phyloP scores from a whole-genome alignment of 2,888 invertebrate genomes.

The Drosophila infuscata region DNA sequence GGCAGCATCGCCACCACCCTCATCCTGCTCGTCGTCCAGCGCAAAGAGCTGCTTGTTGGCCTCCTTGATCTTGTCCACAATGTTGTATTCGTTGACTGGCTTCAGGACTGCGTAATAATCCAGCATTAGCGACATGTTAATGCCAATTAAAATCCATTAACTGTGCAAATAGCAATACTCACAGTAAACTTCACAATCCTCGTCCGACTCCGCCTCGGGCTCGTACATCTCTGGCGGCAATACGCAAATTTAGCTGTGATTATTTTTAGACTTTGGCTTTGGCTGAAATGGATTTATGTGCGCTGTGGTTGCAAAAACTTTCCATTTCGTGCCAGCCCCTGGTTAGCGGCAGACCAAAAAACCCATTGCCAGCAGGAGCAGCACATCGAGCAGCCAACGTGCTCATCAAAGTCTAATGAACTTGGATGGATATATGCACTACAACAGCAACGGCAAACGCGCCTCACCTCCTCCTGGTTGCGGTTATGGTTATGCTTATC shows the following conservation, averaged over 20 bases:
- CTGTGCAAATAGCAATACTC: conserved; percentile 60
- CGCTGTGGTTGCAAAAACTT: conserved; percentile 51
- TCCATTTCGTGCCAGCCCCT: conserved; percentile 68
- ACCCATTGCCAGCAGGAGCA: conserved; percentile 25
- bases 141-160: conserved; percentile 6
- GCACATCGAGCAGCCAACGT: conserved; percentile 23
- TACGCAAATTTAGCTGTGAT: conserved; percentile 38
- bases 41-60: conserved; percentile 86
- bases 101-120: conserved; percentile 80
- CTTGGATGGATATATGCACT: conserved; percentile 39
- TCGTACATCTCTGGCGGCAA: conserved; percentile 76
- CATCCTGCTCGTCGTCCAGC: conserved; percentile 42
- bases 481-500: conserved; percentile 59
- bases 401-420: conserved; percentile 75
- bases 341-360: conserved; percentile 1
- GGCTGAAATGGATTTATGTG: conserved; percentile 58
- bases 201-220: conserved; percentile 84
- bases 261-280: conserved; percentile 51
- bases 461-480: conserved; percentile 44
- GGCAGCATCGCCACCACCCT: conserved; percentile 32
- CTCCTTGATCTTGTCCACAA: conserved; percentile 86
- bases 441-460: background rate
- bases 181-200: conserved; percentile 85
- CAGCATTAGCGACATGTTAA: conserved; percentile 60
- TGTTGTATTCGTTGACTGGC: conserved; percentile 86